These are phyloP conservation scores for Himalopsyche japonica DNA, from an alignment of 2,888 invertebrate species.

Conservation along the genomic window DNA sequence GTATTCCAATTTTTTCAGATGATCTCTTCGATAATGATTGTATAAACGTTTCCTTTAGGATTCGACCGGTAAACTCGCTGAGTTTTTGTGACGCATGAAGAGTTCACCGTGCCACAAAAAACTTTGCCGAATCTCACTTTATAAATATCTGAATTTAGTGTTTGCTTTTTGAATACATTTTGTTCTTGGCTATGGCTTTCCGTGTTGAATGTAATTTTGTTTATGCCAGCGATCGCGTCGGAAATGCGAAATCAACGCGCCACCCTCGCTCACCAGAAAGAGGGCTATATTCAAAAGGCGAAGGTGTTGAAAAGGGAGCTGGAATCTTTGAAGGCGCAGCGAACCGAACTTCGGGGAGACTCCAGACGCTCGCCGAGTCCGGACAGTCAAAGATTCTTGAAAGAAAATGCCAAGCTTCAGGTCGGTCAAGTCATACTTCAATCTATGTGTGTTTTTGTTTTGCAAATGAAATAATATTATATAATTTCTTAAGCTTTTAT, in stretches of 20 bases:
- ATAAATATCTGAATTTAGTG: neutral
- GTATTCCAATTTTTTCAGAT: neutral
- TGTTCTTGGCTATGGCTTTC: neutral
- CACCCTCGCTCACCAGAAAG: constrained; percentile 76
- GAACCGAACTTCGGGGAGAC: constrained; percentile 73
- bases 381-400: constrained; percentile 76
- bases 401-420: constrained; percentile 84
- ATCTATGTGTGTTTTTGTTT: too few relatives aligned
- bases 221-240: constrained; percentile 68
- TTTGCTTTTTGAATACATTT: neutral
- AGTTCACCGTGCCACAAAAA: neutral
- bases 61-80: neutral
- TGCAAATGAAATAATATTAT: too few relatives aligned
- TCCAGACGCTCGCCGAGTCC: constrained; percentile 71
- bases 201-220: neutral
- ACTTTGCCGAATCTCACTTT: neutral
- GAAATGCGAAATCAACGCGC: constrained; percentile 83
- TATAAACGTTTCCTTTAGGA: neutral
- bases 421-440: constrained; percentile 52
- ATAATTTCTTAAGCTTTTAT: too few relatives aligned
- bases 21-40: neutral
- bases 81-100: neutral
- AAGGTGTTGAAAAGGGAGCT: constrained; percentile 74
- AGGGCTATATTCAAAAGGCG: constrained; percentile 79
- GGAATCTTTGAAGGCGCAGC: constrained; percentile 77